phyloP scores from a whole-genome alignment of 1,140 invertebrate species.

The Sinonovacula constricta region DNA sequence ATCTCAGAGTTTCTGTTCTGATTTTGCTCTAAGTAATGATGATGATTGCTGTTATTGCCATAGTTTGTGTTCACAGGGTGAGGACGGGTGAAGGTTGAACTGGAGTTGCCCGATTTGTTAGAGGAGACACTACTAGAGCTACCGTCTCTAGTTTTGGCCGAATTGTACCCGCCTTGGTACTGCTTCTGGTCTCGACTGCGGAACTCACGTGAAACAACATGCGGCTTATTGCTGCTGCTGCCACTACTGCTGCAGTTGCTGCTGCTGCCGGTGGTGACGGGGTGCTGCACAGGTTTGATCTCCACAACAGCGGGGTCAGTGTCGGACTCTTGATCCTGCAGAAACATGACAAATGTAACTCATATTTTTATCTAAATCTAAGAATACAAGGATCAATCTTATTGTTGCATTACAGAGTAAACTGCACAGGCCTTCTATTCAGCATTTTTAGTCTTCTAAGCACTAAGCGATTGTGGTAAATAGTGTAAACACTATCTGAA shows the following conservation, averaged over 20 bases:
- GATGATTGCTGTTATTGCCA: conserved; percentile 20
- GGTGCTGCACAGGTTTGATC: conserved; percentile 15
- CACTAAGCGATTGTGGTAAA: too few species aligned
- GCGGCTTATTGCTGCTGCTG: too few species aligned
- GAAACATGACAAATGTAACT: background rate
- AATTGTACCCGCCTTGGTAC: conserved; percentile 3
- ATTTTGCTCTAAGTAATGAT: conserved; percentile 40
- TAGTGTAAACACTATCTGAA: too few species aligned
- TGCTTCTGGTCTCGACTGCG: conserved; percentile 57
- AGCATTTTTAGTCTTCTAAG: too few species aligned
- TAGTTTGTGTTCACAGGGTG: background rate
- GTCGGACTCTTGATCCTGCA: conserved; percentile 45
- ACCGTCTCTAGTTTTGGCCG: conserved; percentile 59
- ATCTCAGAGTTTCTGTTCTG: conserved; percentile 15
- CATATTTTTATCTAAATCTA: background rate
- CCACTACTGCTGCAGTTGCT: too few species aligned
- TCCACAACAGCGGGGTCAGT: conserved; percentile 31
- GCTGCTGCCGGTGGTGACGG: background rate
- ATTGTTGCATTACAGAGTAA: too few species aligned
- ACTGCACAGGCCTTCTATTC: too few species aligned
- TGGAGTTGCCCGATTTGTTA: conserved; percentile 50
- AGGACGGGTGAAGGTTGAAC: background rate
- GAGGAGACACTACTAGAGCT: conserved; percentile 71
- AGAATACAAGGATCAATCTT: background rate
- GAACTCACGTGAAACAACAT: conserved; percentile 41